Conservation (phyloP, 2,797 vertebrate genomes). For the Zenarchopterus dispar region DNA sequence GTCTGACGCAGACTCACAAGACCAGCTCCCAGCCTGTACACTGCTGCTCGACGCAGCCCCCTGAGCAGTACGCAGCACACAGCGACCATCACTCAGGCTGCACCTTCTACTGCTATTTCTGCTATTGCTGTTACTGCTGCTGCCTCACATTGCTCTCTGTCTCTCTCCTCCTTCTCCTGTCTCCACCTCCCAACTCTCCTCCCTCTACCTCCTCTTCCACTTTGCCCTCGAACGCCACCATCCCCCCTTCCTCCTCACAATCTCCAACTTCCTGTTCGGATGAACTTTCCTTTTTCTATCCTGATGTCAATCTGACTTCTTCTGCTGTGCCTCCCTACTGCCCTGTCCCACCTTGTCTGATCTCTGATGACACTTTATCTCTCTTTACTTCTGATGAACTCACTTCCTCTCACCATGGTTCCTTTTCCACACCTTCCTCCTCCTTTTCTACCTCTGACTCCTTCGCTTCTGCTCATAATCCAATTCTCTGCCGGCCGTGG, state of each 20-base stretch:
- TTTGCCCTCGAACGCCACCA: conserved; percentile 45
- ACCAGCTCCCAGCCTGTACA: conserved; percentile 45
- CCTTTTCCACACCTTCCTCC: conserved; percentile 45
- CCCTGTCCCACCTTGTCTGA: conserved; percentile 80
- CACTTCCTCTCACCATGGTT: conserved; percentile 62
- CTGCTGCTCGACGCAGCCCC: conserved; percentile 38
- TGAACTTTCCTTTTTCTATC: conserved; percentile 72
- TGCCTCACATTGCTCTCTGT: conserved; percentile 83
- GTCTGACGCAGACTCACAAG: conserved; percentile 46
- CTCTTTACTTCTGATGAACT: conserved; percentile 56
- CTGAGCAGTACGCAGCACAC: conserved; percentile 64
- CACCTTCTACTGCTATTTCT: conserved; percentile 84
- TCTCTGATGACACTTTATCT: conserved; percentile 84
- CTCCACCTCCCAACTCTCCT: conserved; percentile 66
- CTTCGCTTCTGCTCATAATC: conserved; percentile 57
- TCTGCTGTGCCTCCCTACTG: conserved; percentile 60
- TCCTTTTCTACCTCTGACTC: conserved; percentile 66
- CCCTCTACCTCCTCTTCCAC: conserved; percentile 50
- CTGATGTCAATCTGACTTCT: conserved; percentile 63
- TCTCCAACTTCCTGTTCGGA: conserved; percentile 73
- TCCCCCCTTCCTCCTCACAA: conserved; percentile 28
- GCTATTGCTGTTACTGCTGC: conserved; percentile 84
- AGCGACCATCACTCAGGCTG: conserved; percentile 77
- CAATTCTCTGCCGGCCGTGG: conserved; percentile 78
- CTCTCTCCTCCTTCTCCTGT: conserved; percentile 81